Percentiles rank a stretch among this genome's conserved stretches.
These are phyloP conservation scores for Erpornis zantholeuca DNA, from an alignment of 2,113 vertebrate genomes.

Conservation along the genomic window DNA sequence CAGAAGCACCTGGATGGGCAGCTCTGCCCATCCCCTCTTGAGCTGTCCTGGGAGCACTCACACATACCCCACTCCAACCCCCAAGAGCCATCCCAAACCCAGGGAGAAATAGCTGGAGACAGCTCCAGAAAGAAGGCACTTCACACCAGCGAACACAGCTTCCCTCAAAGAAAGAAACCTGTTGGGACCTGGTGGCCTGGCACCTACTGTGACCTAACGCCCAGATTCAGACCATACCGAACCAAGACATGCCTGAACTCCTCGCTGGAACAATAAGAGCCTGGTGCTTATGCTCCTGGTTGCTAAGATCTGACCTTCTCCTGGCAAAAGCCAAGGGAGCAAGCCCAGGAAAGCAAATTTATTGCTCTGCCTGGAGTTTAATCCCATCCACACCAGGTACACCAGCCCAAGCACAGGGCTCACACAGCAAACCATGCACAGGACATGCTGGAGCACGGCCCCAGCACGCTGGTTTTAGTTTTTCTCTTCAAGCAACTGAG, in stretches of 20 bases:
- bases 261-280: not conserved
- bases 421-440: not conserved
- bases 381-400: not conserved
- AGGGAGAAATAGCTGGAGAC: not conserved
- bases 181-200: not conserved
- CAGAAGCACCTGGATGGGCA: not conserved
- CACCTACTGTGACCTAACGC: not conserved
- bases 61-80: not conserved
- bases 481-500: not conserved
- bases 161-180: not conserved
- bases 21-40: not conserved
- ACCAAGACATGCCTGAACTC: not conserved
- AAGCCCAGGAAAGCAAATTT: not conserved
- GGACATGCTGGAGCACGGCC: not conserved
- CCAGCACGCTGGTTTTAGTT: not conserved
- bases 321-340: not conserved
- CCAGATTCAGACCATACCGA: not conserved
- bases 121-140: not conserved
- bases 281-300: not conserved
- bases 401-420: not conserved
- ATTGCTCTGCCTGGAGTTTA: not conserved
- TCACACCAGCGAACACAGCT: not conserved
- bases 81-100: not conserved
- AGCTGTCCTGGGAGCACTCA: not conserved
- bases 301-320: not conserved